Evolutionary conservation across 2,797 vertebrate genomes (phyloP).

Genomic region (Semotilus atromaculatus): DNA sequence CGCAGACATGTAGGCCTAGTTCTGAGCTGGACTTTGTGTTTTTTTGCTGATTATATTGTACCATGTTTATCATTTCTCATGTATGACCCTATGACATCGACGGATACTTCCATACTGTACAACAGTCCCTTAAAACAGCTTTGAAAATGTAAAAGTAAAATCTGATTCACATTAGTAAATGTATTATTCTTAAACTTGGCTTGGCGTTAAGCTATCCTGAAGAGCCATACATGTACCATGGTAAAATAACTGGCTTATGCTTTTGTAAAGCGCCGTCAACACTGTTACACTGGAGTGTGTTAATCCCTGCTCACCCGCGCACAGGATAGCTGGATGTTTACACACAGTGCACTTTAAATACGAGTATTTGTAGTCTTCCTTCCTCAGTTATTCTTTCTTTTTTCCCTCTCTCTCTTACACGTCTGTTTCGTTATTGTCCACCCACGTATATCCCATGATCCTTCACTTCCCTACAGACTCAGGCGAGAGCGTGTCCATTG

Average conservation of each 20-base stretch:
- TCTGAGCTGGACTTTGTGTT: neutral
- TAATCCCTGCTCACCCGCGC: too few species aligned
- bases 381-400: slow-evolving; percentile 24
- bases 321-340: neutral
- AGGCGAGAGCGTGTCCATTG: neutral
- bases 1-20: neutral
- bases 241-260: too few species aligned
- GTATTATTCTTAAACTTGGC: too few species aligned
- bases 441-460: slow-evolving; percentile 38
- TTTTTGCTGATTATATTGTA: neutral
- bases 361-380: slow-evolving; percentile 24
- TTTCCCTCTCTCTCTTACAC: slow-evolving; percentile 29
- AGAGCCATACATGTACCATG: neutral
- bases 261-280: too few species aligned
- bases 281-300: neutral
- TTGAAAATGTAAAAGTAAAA: neutral
- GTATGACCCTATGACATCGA: neutral
- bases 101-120: neutral
- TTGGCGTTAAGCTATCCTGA: too few species aligned
- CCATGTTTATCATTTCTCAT: neutral
- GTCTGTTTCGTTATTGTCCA: slow-evolving; percentile 15
- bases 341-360: neutral
- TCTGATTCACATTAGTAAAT: neutral
- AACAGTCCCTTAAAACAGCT: neutral
- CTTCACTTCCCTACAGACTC: slow-evolving; percentile 6